These are phyloP conservation scores for Tarsius wallacei DNA, from an alignment of 2,797 vertebrate species.

Conservation along the genomic window DNA sequence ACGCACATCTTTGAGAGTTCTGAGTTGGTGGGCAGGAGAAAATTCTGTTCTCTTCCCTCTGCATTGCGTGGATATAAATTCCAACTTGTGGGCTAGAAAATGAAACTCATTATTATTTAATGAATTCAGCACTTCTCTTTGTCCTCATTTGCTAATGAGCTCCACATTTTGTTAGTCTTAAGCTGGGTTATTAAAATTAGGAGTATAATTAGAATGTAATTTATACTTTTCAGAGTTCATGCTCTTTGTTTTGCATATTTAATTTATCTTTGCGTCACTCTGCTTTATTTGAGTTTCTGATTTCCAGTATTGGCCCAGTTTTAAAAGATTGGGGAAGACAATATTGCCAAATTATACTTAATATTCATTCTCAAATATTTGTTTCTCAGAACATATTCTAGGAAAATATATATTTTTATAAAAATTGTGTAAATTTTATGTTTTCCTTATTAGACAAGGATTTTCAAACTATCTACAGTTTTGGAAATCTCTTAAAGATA, in stretches of 20 bases:
- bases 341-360: background rate
- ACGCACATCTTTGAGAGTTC: accelerated
- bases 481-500: conserved; percentile 34
- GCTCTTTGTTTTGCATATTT: conserved; percentile 39
- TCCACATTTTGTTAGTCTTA: background rate
- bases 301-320: background rate
- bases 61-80: background rate
- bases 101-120: conserved; percentile 28
- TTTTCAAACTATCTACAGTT: conserved; percentile 30
- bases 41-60: background rate
- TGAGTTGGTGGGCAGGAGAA: background rate
- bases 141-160: conserved; percentile 51
- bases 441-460: background rate
- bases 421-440: background rate
- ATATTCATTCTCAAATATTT: conserved; percentile 9
- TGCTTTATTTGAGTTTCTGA: background rate
- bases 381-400: conserved; percentile 21
- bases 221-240: conserved; percentile 13
- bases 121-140: background rate
- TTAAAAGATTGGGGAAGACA: background rate
- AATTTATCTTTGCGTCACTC: background rate
- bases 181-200: conserved; percentile 2
- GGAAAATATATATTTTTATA: conserved; percentile 13
- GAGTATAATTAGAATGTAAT: background rate
- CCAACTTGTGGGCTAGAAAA: background rate